phyloP scores from a whole-genome alignment of 1,140 invertebrate genomes.

The Trigoniulus corallinus region DNA sequence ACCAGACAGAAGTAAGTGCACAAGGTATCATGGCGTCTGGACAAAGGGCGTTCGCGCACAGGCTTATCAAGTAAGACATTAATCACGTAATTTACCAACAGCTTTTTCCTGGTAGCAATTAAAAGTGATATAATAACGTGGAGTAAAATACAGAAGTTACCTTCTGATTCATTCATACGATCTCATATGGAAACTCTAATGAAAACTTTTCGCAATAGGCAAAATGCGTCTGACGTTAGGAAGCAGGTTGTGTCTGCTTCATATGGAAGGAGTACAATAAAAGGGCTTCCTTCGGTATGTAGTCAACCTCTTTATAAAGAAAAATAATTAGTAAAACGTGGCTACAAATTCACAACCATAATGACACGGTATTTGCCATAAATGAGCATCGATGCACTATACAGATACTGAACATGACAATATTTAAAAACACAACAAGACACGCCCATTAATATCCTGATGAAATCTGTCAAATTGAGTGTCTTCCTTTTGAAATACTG shows the following conservation, averaged over 20 bases:
- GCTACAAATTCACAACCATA: too few species aligned
- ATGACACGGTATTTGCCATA: constrained; percentile 3
- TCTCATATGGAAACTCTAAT: background rate
- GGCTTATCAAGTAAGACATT: constrained; percentile 46
- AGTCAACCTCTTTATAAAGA: too few species aligned
- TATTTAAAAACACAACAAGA: background rate
- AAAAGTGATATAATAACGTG: background rate
- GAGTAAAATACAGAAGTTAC: background rate
- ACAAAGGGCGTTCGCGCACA: constrained; percentile 60
- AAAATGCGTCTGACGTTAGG: constrained; percentile 57
- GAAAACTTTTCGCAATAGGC: constrained; percentile 29
- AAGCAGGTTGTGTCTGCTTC: constrained; percentile 41
- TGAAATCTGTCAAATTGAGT: too few species aligned
- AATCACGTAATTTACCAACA: background rate
- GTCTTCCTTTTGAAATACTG: too few species aligned
- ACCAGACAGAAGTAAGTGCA: too few species aligned
- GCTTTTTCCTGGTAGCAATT: background rate
- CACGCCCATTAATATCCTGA: too few species aligned
- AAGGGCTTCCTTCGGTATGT: too few species aligned
- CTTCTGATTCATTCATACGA: background rate
- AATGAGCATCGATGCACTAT: background rate
- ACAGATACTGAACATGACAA: background rate
- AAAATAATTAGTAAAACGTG: too few species aligned
- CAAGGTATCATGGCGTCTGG: constrained; percentile 19
- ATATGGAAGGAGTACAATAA: constrained; percentile 4